Conservation (phyloP, 2,888 invertebrate species). For the Trimorus sp. region DNA sequence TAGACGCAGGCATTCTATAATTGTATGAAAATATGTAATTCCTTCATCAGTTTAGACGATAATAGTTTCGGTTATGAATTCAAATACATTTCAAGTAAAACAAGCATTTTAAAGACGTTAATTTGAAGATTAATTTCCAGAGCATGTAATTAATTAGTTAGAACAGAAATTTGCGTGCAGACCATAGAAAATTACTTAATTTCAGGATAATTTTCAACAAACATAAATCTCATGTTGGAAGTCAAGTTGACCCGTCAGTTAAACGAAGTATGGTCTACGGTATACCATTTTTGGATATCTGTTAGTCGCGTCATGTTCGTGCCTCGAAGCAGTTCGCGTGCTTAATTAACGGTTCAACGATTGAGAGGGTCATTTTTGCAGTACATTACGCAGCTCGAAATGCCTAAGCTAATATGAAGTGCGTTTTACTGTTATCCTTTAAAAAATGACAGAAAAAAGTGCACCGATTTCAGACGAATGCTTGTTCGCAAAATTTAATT, state of each 20-base stretch:
- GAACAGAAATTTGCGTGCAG: slow-evolving; percentile 16
- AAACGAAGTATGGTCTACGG: slow-evolving; percentile 28
- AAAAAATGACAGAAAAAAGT: slow-evolving; percentile 40
- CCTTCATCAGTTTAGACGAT: no score
- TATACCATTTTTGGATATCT: slow-evolving; percentile 58
- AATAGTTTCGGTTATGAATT: no score
- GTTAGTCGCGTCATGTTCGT: slow-evolving; percentile 64
- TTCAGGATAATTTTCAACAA: slow-evolving; percentile 33
- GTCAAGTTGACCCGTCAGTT: slow-evolving; percentile 52
- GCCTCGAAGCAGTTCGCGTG: slow-evolving; percentile 63
- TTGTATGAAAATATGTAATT: no score
- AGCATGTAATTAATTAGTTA: slow-evolving; percentile 7
- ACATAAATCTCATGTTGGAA: slow-evolving; percentile 38
- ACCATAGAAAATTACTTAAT: slow-evolving; percentile 42
- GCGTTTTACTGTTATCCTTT: slow-evolving; percentile 59
- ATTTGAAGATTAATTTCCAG: background rate
- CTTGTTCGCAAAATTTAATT: slow-evolving; percentile 19
- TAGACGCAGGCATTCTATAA: no score
- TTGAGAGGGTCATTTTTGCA: slow-evolving; percentile 63
- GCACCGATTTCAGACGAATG: slow-evolving; percentile 27
- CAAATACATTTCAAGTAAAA: no score
- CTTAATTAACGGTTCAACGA: slow-evolving; percentile 66
- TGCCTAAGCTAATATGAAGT: slow-evolving; percentile 55
- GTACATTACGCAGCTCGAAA: slow-evolving; percentile 61
- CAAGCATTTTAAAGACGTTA: no score